Evolutionary conservation across 2,888 invertebrate species (phyloP).

Genomic region (Drosophila sordidula): DNA sequence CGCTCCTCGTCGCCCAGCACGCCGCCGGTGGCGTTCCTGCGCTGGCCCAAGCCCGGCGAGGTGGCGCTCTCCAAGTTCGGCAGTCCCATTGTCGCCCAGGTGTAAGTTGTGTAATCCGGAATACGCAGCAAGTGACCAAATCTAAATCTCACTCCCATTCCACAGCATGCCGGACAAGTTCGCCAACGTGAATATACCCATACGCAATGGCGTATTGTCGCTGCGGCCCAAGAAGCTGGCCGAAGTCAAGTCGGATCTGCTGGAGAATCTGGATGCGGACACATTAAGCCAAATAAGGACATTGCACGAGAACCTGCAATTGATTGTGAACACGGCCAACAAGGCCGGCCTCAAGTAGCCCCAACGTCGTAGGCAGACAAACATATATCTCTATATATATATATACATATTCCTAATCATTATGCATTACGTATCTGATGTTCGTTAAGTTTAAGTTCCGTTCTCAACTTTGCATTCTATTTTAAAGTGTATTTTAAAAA

Average conservation of each 20-base stretch:
- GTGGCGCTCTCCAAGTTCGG: conserved; percentile 83
- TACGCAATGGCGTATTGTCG: conserved; percentile 83
- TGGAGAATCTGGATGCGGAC: conserved; percentile 80
- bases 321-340: conserved; percentile 82
- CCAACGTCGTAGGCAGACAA: not conserved
- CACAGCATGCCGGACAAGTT: conserved; percentile 80
- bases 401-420: conserved; percentile 20
- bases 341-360: conserved; percentile 64
- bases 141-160: not conserved
- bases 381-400: not conserved
- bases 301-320: conserved; percentile 82
- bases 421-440: conserved; percentile 29
- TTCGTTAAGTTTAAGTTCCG: conserved; percentile 37
- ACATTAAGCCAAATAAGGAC: conserved; percentile 83
- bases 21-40: conserved; percentile 82
- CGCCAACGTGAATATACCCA: conserved; percentile 85
- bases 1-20: conserved; percentile 50
- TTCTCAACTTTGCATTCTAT: conserved; percentile 3
- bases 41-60: conserved; percentile 85
- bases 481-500: conserved; percentile 36
- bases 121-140: not conserved
- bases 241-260: conserved; percentile 77
- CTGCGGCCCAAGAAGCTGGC: conserved; percentile 82
- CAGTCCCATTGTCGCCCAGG: conserved; percentile 83
- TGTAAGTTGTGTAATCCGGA: conserved; percentile 70